These are phyloP conservation scores for Hipposideros larvatus DNA, from an alignment of 2,797 vertebrate species.

Conservation along the genomic window DNA sequence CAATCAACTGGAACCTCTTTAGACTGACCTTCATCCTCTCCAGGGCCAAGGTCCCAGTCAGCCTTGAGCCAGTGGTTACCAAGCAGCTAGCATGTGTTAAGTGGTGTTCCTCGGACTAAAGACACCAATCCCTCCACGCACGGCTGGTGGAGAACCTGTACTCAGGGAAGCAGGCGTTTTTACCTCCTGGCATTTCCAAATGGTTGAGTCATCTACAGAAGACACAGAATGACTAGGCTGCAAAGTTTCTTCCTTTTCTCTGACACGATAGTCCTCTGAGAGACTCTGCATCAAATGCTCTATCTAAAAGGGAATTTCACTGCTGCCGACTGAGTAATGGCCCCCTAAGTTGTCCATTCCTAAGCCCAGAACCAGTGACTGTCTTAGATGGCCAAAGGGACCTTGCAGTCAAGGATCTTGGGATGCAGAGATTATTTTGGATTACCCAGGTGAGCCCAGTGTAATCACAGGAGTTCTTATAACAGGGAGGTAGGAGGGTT, in stretches of 20 bases:
- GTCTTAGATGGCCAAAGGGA: neutral
- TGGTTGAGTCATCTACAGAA: neutral
- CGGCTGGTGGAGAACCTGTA: neutral
- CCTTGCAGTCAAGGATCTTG: neutral
- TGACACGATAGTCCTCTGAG: neutral
- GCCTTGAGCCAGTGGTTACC: neutral
- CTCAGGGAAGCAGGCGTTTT: neutral
- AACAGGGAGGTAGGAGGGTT: neutral
- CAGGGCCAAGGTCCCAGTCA: neutral
- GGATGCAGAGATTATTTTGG: neutral
- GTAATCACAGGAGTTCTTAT: neutral
- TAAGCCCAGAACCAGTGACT: neutral
- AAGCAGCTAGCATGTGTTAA: neutral
- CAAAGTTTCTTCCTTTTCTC: neutral
- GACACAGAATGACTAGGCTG: neutral
- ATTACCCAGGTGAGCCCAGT: neutral
- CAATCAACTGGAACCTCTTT: neutral
- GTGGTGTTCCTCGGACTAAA: neutral
- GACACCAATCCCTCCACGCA: neutral
- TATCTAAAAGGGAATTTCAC: neutral
- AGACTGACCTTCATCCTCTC: neutral
- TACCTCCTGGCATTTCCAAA: neutral
- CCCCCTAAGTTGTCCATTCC: neutral
- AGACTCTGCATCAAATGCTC: neutral
- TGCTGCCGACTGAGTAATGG: neutral